Evolutionary conservation across 2,888 invertebrate species (phyloP), one percentile per base, ranked within the genome.

Genomic region (Drosophila sordidula): DNA sequence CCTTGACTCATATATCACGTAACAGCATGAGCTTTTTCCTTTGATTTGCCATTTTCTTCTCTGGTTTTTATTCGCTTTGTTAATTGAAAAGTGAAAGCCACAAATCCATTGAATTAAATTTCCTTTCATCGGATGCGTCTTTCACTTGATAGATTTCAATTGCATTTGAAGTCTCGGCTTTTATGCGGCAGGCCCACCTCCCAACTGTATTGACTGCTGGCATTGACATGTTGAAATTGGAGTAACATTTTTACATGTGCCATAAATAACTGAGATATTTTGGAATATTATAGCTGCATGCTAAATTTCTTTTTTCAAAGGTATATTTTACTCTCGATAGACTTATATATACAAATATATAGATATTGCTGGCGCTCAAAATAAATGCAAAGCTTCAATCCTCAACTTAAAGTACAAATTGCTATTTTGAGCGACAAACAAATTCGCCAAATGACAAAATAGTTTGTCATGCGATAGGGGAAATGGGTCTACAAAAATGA

Each of bases 41-140:
- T 78, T 74, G 52, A 78, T 56, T 73, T 56, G 16, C 25, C 50
- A 38, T 46, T n/a, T 34, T 32, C 32, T 34, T 14, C 11, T 42
- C 34, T 54, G 16, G 18, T 38, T 16, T 36, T 18, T 32, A 18
- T 32, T 2, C 25, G n/a, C 29, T 50, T 26, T 45, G 25, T 59
- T 83, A 76, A 88, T 82, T 88, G 54, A 82, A 83, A 80, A 58
- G 62, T 56, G 39, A 82, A 82, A 70, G 54, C 67, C 75, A 26
- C 44, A 68, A 66, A 49, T 58, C 62, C 57, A 70, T 72, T 80
- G 55, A 80, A 73, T 56, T 58, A 45, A 14, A 57, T 73, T 68
- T 78, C 49, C 56, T 51, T 64, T 61, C 51, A 63, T 54, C 57
- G 32, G 18, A 25, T 36, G 18, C 29, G 22, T 61, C 38, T 61